Evolutionary conservation across 2,888 invertebrate genomes (phyloP).

Genomic region (Dorcus parallelipipedus): DNA sequence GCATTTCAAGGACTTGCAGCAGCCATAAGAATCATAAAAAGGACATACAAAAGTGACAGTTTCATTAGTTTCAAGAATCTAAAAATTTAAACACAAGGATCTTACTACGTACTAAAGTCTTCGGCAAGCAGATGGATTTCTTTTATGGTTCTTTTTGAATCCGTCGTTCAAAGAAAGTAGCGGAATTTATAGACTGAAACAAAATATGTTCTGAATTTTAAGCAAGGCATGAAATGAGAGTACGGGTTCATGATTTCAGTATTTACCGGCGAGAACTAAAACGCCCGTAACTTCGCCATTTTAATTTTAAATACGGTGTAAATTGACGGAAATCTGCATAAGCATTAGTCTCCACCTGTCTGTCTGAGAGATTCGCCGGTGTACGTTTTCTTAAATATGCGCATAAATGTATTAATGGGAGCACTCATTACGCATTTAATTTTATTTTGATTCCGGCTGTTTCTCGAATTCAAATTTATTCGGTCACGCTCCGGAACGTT

Average conservation of each 20-base stretch:
- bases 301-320: constrained; percentile 17
- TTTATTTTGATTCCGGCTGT: constrained; percentile 11
- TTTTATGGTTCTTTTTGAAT: no score
- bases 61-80: no score
- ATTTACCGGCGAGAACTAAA: neutral
- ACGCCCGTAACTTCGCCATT: constrained; percentile 9
- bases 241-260: neutral
- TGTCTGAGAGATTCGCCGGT: constrained; percentile 6
- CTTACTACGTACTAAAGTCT: no score
- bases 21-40: no score
- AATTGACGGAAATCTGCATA: constrained; percentile 17
- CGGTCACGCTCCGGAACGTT: neutral
- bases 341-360: constrained; percentile 9
- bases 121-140: no score
- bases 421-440: constrained; percentile 9
- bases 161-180: no score
- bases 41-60: no score
- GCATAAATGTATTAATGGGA: constrained; percentile 13
- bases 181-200: no score
- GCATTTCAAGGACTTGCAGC: neutral
- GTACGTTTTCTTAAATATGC: constrained; percentile 5
- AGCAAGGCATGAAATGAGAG: neutral
- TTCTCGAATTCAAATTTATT: constrained; percentile 8
- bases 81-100: no score
- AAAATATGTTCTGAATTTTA: neutral